A percentile compares a stretch with the other conserved stretches of the same genome.
phyloP scores from a whole-genome alignment of 1,140 invertebrate species.

The Melipona quadrifasciata region DNA sequence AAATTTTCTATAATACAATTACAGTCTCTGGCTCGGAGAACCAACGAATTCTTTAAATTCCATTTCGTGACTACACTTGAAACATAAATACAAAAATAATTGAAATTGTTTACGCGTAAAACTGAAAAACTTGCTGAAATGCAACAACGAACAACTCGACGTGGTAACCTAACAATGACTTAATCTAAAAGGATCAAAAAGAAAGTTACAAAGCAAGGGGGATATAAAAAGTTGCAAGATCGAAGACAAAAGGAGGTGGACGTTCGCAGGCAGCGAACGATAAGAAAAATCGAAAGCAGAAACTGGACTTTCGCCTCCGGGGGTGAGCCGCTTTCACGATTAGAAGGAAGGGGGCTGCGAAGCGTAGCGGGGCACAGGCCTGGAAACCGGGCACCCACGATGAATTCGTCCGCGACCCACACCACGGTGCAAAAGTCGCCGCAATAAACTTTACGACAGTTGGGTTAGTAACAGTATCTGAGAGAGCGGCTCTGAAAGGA shows the following conservation, averaged over 20 bases:
- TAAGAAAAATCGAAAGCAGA: background rate
- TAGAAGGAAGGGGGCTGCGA: background rate
- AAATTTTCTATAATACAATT: too few relatives aligned
- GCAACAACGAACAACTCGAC: too few relatives aligned
- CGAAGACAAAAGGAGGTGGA: background rate
- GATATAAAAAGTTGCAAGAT: background rate
- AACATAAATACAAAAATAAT: too few relatives aligned
- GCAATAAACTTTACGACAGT: conserved; percentile 68
- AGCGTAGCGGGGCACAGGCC: background rate
- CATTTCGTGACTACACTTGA: too few relatives aligned
- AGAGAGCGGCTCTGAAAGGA: background rate
- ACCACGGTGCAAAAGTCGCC: conserved; percentile 50
- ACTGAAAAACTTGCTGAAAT: too few relatives aligned
- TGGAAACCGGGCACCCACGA: conserved; percentile 57
- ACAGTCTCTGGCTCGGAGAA: too few relatives aligned
- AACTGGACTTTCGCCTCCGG: background rate
- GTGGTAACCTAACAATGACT: too few relatives aligned
- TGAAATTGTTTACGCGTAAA: too few relatives aligned
- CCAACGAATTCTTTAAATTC: too few relatives aligned
- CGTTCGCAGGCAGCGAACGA: background rate
- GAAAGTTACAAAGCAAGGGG: too few relatives aligned
- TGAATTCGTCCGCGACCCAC: conserved; percentile 66
- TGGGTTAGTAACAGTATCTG: conserved; percentile 66
- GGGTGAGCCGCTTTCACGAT: conserved; percentile 24
- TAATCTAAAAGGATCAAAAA: too few relatives aligned